phyloP scores from a whole-genome alignment of 2,797 vertebrate genomes.

The Perodicticus potto region DNA sequence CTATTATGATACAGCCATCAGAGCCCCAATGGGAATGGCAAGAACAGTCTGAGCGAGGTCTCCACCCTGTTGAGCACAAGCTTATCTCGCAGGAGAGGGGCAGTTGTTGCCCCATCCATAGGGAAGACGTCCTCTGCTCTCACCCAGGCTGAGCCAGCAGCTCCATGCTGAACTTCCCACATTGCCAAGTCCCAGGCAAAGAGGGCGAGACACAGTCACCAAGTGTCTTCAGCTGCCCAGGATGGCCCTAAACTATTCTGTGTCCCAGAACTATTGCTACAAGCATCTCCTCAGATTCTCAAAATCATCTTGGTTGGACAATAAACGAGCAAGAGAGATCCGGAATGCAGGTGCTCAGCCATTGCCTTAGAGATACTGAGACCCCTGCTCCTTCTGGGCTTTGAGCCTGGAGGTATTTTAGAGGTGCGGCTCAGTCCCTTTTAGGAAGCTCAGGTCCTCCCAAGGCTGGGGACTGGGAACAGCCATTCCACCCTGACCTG shows the following conservation, averaged over 20 bases:
- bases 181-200: not conserved
- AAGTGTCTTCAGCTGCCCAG: not conserved
- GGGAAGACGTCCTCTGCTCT: not conserved
- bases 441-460: not conserved
- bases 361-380: accelerated
- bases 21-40: not conserved
- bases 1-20: not conserved
- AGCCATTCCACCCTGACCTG: not conserved
- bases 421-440: not conserved
- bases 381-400: not conserved
- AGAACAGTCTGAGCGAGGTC: not conserved
- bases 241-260: not conserved
- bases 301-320: not conserved
- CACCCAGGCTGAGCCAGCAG: not conserved
- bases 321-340: not conserved
- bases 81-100: not conserved
- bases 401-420: not conserved
- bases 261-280: not conserved
- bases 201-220: not conserved
- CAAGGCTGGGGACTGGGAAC: not conserved
- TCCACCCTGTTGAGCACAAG: no score
- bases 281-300: not conserved
- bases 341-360: not conserved
- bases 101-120: not conserved
- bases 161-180: not conserved